Evolutionary conservation across 2,888 invertebrate species (phyloP).

Genomic region (Eilema sororculum): DNA sequence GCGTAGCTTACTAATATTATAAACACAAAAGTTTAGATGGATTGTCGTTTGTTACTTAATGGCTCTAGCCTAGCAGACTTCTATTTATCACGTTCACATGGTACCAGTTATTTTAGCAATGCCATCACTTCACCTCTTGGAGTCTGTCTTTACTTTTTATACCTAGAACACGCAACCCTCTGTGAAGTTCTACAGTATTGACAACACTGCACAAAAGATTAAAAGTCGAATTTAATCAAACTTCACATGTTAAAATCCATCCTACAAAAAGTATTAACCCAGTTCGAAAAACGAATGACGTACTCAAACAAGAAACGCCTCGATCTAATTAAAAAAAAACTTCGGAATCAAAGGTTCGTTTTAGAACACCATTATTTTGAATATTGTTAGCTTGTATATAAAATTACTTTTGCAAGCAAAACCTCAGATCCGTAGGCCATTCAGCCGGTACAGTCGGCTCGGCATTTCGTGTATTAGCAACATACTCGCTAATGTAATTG

Average conservation of each 20-base stretch:
- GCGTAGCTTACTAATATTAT: no score
- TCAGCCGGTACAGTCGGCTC: slow-evolving; percentile 39
- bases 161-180: no score
- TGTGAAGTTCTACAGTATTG: no score
- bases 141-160: no score
- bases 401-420: slow-evolving; percentile 45
- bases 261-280: background rate
- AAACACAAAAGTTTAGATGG: no score
- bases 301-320: background rate
- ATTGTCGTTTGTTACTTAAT: no score
- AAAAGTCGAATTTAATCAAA: no score
- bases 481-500: slow-evolving; percentile 81
- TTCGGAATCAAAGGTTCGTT: slow-evolving; percentile 17
- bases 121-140: no score
- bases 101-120: no score
- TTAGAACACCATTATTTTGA: slow-evolving; percentile 37
- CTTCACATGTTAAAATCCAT: background rate
- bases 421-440: slow-evolving; percentile 42
- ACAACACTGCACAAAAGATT: no score
- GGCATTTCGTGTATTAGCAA: slow-evolving; percentile 69
- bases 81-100: no score
- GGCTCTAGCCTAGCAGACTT: no score
- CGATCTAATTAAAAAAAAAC: background rate
- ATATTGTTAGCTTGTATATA: slow-evolving; percentile 54
- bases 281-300: background rate